Evolutionary conservation across 2,797 vertebrate genomes (phyloP), one percentile per base, ranked within the genome.

Genomic region (Semotilus atromaculatus): DNA sequence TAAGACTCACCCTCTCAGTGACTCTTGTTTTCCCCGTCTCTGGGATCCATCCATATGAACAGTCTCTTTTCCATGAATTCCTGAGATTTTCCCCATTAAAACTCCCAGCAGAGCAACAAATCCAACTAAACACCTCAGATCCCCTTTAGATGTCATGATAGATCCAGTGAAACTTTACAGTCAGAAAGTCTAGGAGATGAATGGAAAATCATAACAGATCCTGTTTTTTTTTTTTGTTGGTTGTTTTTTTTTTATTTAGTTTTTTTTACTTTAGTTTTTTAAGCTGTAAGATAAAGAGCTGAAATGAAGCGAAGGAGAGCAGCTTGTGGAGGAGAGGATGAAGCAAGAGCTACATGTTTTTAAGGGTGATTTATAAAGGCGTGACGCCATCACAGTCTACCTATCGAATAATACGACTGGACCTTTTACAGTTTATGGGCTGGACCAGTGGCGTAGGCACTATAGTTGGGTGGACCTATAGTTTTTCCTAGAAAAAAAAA

Each of bases 11-110:
- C 96, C 96, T 85, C 93, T 91, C 13, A 96, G 91, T 1, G 89
- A 87, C 73, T 96, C 95, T 88, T 94, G 95, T 82, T 94, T 94
- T 88, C 95, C 95, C 86, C 94, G 89, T 88, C 95, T 86, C 88
- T 85, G 77, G 48, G 76, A 51, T 76, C 70, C 85, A 78, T 85
- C 82, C 64, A 86, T 70, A 66, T 89, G 85, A 51, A 84, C 51
- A 73, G 76, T 85, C 88, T 13, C 36, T 86, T 55, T 78, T 89
- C 67, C 79, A 70, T 21, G 73, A 81, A 10, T 76, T 80, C 86
- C 88, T 13, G 77, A 21, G 34, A 85, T 78, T 55, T 55, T 85
- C 8, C 79, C 60, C 60, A 87, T 43, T 67, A 88, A 23, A 85
- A 88, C 68, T 1, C 74, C 83, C 67, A 90, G 60, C 6, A 92